phyloP scores from a whole-genome alignment of 1,140 invertebrate genomes.

The Drosophila ohnishii region DNA sequence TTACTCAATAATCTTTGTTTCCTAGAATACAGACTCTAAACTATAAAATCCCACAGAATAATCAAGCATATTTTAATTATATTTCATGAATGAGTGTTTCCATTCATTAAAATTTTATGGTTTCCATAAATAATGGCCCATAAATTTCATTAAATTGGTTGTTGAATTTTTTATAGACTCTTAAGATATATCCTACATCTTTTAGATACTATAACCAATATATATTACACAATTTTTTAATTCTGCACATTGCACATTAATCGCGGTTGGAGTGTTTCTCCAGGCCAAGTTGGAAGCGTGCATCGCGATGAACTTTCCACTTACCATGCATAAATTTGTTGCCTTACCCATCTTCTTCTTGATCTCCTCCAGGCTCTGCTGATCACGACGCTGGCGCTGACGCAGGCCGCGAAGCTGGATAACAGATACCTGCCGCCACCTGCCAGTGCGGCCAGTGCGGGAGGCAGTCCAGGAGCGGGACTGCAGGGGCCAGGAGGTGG shows the following conservation, averaged over 20 bases:
- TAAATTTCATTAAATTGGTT: constrained; percentile 4
- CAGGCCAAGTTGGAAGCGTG: constrained; percentile 35
- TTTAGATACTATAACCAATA: neutral
- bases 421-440: constrained; percentile 84
- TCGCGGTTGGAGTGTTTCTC: neutral
- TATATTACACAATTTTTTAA: constrained; percentile 5
- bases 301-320: constrained; percentile 59
- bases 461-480: constrained; percentile 73
- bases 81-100: neutral
- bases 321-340: constrained; percentile 41
- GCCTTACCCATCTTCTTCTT: constrained; percentile 3
- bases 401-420: constrained; percentile 80
- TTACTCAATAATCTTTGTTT: neutral
- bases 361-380: constrained; percentile 70
- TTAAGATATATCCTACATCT: neutral
- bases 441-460: constrained; percentile 67
- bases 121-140: neutral
- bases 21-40: neutral
- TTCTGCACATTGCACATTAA: neutral
- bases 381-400: constrained; percentile 55
- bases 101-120: constrained; percentile 5
- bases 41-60: neutral
- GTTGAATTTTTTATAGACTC: neutral
- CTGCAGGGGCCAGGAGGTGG: constrained; percentile 76
- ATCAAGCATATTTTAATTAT: neutral